A percentile compares a stretch with the other conserved stretches of the same genome.
phyloP scores from a whole-genome alignment of 2,888 invertebrate species.

The Lottia gigantea region DNA sequence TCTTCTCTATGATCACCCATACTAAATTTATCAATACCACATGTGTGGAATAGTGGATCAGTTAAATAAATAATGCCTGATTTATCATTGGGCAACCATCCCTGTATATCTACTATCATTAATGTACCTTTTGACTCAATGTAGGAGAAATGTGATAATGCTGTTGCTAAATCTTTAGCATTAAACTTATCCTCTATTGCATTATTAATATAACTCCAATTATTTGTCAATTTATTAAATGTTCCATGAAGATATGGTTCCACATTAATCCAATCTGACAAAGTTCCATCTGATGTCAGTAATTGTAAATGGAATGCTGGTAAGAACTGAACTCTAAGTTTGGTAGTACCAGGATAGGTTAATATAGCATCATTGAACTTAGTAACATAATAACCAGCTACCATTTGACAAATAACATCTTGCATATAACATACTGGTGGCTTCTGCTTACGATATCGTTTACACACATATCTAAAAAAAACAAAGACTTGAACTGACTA shows the following conservation, averaged over 20 bases:
- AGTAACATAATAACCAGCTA: slow-evolving; percentile 34
- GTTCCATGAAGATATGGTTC: slow-evolving; percentile 32
- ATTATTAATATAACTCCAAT: slow-evolving; percentile 19
- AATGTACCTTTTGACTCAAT: slow-evolving; percentile 19
- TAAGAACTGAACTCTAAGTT: slow-evolving; percentile 24
- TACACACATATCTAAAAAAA: slow-evolving; percentile 32
- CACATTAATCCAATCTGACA: slow-evolving; percentile 32
- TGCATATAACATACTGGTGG: slow-evolving; percentile 28
- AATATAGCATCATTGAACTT: slow-evolving; percentile 32
- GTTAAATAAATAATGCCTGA: slow-evolving; percentile 33
- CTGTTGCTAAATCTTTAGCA: slow-evolving; percentile 24
- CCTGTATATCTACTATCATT: slow-evolving; percentile 36
- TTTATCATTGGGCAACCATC: slow-evolving; percentile 29
- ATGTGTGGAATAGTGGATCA: slow-evolving; percentile 32
- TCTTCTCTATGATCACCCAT: slow-evolving; percentile 26
- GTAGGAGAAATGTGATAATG: slow-evolving; percentile 33
- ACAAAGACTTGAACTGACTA: too few species aligned
- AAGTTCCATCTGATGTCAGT: slow-evolving; percentile 17
- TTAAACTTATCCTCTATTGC: background rate
- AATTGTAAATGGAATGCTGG: slow-evolving; percentile 30
- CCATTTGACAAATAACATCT: slow-evolving; percentile 36
- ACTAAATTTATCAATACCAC: slow-evolving; percentile 14
- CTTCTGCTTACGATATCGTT: slow-evolving; percentile 27
- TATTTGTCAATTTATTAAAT: slow-evolving; percentile 33
- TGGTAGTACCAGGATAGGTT: slow-evolving; percentile 13